Base-by-base conservation (phyloP, 2,888 invertebrate species). In the Automeris io region DNA sequence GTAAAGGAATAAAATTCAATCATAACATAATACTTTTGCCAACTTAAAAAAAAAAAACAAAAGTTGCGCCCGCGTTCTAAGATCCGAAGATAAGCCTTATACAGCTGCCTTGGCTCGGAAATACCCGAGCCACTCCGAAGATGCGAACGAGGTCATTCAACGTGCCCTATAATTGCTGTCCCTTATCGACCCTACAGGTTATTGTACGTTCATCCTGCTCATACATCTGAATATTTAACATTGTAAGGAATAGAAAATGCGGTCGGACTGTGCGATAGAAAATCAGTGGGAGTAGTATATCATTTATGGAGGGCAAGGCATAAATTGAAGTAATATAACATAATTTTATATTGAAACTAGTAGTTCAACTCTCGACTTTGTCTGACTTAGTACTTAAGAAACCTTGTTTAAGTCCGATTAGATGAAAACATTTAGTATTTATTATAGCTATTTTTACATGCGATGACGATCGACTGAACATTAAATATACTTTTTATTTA, bases 261-360 rank as follows among this genome's bases (percentile, higher is more conserved):
- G 59, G 57, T 54, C 57, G 50, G 54, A 62, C 66, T 63, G 73
- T 73, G 75, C 73, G 74, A 76, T 74, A 76, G 70, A 64, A 75
- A 70, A 65, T 69, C 64, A 40, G 54, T 54, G 53, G 53, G 54
- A 50, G 51, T 53, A 60, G 50, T 65, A 54, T 57, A 65, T 71
- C 57, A 63, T 69, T 61, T 61, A 58, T 58, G 54, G 47, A 57
- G 59, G 54, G 51, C 47, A 45, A 55, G 50, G 55, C 52, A 69
- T 72, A 71, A 73, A 78, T 78, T 79, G 69, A 73, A 74, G 75
- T 73, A 71, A 74, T 73, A 57, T 60, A n/a, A n/a, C n/a, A n/a
- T n/a, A n/a, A n/a, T n/a, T n/a, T n/a, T n/a, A n/a, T n/a, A n/a
- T n/a, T 61, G 50, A 51, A 66, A 64, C n/a, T n/a, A n/a, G n/a